phyloP scores from a whole-genome alignment of 2,888 invertebrate species.

The Eurytoma californica region DNA sequence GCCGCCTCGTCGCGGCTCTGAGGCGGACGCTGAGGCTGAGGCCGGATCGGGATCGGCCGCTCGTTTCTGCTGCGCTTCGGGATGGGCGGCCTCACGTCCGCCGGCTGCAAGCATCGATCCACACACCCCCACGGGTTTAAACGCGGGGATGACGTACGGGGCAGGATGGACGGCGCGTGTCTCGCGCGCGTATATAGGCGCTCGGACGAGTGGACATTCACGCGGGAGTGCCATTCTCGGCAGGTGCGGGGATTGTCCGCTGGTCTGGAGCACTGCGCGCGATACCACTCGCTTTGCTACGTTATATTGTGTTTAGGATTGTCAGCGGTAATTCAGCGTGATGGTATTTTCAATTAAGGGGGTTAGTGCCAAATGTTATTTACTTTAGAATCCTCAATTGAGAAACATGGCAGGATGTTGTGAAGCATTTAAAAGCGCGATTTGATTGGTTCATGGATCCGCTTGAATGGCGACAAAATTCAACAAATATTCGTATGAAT shows the following conservation, averaged over 20 bases:
- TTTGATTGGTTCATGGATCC: no score
- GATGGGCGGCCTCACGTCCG: slow-evolving; percentile 72
- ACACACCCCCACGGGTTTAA: slow-evolving; percentile 31
- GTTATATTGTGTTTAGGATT: no score
- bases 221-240: slow-evolving; percentile 71
- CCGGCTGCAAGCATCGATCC: slow-evolving; percentile 65
- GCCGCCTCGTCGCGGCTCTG: background rate
- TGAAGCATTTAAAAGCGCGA: no score
- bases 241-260: background rate
- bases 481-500: no score
- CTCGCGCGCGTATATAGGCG: background rate
- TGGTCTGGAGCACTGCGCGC: no score
- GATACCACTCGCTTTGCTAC: no score
- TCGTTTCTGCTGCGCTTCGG: slow-evolving; percentile 75
- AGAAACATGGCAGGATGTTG: no score
- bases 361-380: no score
- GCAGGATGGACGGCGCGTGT: background rate
- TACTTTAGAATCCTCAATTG: no score
- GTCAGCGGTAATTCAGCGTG: no score
- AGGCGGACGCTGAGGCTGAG: slow-evolving; percentile 8
- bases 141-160: background rate
- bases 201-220: slow-evolving; percentile 70
- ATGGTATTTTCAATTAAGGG: no score
- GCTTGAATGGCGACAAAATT: no score
- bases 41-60: slow-evolving; percentile 64